These are phyloP conservation scores for Hesperia comma DNA, from an alignment of 2,888 invertebrate species.

Conservation along the genomic window DNA sequence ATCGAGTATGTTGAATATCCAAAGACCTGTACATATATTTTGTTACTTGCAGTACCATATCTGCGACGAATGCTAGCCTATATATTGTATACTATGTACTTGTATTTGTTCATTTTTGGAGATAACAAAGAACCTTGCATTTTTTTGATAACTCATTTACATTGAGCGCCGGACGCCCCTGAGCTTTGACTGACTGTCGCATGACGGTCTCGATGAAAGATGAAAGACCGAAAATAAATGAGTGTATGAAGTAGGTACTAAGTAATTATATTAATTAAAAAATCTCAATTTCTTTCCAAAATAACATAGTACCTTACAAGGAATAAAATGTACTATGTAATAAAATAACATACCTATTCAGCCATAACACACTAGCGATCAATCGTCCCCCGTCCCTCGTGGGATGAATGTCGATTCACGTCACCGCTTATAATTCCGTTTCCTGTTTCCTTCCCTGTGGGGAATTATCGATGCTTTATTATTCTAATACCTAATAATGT, in stretches of 20 bases:
- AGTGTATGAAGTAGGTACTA: too few relatives aligned
- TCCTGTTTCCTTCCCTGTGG: conserved; percentile 23
- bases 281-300: too few relatives aligned
- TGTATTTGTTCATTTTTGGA: not conserved
- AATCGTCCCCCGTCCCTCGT: not conserved
- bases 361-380: not conserved
- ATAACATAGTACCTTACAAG: too few relatives aligned
- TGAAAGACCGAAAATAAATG: not conserved
- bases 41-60: too few relatives aligned
- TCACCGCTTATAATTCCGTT: conserved; percentile 10
- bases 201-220: too few relatives aligned
- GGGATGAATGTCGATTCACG: conserved; percentile 2
- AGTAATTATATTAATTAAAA: too few relatives aligned
- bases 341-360: not conserved
- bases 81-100: too few relatives aligned
- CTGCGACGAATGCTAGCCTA: too few relatives aligned
- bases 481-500: not conserved
- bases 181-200: not conserved
- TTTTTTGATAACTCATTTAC: not conserved
- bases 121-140: not conserved
- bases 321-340: not conserved
- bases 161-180: not conserved
- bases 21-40: too few relatives aligned
- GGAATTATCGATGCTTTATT: conserved; percentile 13
- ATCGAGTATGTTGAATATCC: too few relatives aligned